Percentiles rank a stretch among this genome's conserved stretches.
These are phyloP conservation scores for Drosophila maculinotata DNA, from an alignment of 2,888 invertebrate genomes.

Conservation along the genomic window DNA sequence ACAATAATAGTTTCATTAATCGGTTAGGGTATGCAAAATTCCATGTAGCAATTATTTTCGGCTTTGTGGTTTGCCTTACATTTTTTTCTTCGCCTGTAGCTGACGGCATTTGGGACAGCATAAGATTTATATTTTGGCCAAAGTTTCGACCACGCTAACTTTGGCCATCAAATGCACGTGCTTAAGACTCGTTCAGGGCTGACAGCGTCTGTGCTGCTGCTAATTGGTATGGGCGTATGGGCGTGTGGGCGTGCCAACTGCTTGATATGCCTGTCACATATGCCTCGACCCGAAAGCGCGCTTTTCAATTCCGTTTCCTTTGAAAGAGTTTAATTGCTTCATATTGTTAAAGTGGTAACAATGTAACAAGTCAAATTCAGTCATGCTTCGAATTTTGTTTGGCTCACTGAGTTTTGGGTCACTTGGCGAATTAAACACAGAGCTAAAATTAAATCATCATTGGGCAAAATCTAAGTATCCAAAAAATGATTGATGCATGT, in stretches of 20 bases:
- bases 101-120: constrained; percentile 57
- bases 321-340: constrained; percentile 51
- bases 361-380: constrained; percentile 22
- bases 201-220: constrained; percentile 56
- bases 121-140: constrained; percentile 69
- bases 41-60: background rate
- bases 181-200: constrained; percentile 43
- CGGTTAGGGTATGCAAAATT: constrained; percentile 24
- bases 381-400: constrained; percentile 36
- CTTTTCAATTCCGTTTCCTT: constrained; percentile 18
- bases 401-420: constrained; percentile 31
- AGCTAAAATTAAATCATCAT: constrained; percentile 41
- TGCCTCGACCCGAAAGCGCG: constrained; percentile 25
- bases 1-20: too few relatives aligned
- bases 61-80: constrained; percentile 23
- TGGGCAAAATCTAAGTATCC: constrained; percentile 12
- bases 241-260: constrained; percentile 22
- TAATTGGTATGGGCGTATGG: constrained; percentile 55
- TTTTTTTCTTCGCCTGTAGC: constrained; percentile 61
- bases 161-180: constrained; percentile 74
- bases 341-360: constrained; percentile 33
- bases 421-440: constrained; percentile 6
- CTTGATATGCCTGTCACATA: constrained; percentile 67
- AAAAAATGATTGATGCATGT: constrained; percentile 38
- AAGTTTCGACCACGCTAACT: constrained; percentile 50